These are phyloP conservation scores for Zhengitettix transpicula DNA, from an alignment of 2,888 invertebrate genomes.

Conservation along the genomic window DNA sequence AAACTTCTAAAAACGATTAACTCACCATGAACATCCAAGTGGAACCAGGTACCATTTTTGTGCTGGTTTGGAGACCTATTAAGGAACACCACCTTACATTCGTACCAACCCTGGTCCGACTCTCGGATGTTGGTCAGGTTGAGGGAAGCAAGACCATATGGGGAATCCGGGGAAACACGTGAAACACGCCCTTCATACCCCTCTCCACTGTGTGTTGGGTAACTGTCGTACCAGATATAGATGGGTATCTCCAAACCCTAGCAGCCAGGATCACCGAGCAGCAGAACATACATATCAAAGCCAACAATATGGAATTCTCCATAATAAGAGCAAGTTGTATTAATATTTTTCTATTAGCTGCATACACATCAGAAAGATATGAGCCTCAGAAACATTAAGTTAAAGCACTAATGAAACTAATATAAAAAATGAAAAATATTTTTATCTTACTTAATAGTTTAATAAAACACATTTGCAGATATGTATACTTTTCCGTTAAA, in stretches of 20 bases:
- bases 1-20: conserved; percentile 7
- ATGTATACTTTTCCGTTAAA: no score
- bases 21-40: conserved; percentile 81
- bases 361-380: no score
- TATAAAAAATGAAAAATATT: no score
- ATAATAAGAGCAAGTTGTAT: no score
- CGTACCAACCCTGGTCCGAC: conserved; percentile 93
- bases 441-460: no score
- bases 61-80: conserved; percentile 82
- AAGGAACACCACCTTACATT: conserved; percentile 85
- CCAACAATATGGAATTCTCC: neutral
- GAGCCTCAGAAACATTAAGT: no score
- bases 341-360: no score
- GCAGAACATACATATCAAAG: neutral
- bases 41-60: conserved; percentile 95
- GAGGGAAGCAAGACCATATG: conserved; percentile 82
- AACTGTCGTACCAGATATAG: conserved; percentile 96
- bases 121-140: conserved; percentile 89
- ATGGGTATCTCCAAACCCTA: conserved; percentile 93
- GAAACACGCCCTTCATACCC: conserved; percentile 87
- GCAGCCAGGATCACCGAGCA: conserved; percentile 18
- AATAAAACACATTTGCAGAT: no score
- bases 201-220: conserved; percentile 89
- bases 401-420: no score
- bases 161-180: conserved; percentile 71